These are phyloP conservation scores for Nemotelus pantherinus DNA, from an alignment of 2,888 invertebrate genomes.

Conservation along the genomic window DNA sequence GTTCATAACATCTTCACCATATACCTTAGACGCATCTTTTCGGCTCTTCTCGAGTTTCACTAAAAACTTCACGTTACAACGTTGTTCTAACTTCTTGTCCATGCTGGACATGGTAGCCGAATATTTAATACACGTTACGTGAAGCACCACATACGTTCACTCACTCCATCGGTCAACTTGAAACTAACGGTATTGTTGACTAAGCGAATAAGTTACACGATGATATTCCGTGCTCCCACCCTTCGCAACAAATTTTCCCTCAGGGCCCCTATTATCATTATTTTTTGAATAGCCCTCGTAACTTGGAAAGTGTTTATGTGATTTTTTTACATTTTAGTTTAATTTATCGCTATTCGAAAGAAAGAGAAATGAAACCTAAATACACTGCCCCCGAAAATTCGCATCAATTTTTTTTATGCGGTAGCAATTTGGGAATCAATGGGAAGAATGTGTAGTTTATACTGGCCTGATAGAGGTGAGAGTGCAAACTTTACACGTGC, in stretches of 20 bases:
- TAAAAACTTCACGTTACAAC: slow-evolving; percentile 9
- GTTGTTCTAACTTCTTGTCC: background rate
- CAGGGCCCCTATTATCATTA: background rate
- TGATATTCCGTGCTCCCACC: background rate
- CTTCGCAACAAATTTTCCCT: background rate
- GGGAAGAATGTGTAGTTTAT: too few relatives aligned
- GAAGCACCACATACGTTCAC: too few relatives aligned
- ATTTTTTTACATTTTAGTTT: too few relatives aligned
- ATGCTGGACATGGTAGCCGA: background rate
- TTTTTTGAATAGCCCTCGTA: background rate
- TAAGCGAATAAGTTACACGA: background rate
- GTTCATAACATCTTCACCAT: background rate
- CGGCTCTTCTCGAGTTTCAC: background rate
- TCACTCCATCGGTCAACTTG: background rate
- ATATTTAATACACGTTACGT: background rate
- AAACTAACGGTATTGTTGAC: background rate
- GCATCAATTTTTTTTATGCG: too few relatives aligned
- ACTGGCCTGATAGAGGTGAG: too few relatives aligned
- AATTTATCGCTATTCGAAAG: too few relatives aligned
- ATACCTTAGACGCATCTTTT: background rate
- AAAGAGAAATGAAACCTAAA: too few relatives aligned
- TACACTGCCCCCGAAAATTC: too few relatives aligned
- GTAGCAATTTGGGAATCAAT: too few relatives aligned
- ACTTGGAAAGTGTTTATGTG: too few relatives aligned
- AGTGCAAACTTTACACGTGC: too few relatives aligned